A percentile compares a stretch with the other conserved stretches of the same genome.
Evolutionary conservation across 1,140 invertebrate genomes (phyloP).

Genomic region (Microvelia longipes): DNA sequence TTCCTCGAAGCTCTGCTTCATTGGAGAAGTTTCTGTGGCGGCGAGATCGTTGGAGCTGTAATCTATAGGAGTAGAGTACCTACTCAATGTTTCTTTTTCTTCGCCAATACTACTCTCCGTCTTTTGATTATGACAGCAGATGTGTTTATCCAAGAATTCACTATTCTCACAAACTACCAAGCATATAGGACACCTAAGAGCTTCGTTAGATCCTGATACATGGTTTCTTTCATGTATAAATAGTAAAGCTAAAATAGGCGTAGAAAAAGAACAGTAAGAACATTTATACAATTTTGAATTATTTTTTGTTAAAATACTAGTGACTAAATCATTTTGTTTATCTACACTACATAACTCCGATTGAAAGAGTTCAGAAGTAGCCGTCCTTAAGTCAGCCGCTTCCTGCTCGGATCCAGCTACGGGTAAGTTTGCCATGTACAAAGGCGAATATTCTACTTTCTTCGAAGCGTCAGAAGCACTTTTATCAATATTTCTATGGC

Average conservation of each 20-base stretch:
- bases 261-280: conserved; percentile 76
- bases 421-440: neutral
- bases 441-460: conserved; percentile 7
- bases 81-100: neutral
- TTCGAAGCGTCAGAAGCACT: neutral
- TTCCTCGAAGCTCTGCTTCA: neutral
- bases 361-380: conserved; percentile 3
- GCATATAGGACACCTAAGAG: conserved; percentile 42
- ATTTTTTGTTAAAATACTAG: conserved; percentile 4
- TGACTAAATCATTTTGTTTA: conserved; percentile 2
- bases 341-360: neutral
- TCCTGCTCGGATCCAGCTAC: neutral
- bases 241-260: conserved; percentile 69
- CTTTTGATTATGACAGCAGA: neutral
- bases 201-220: conserved; percentile 5
- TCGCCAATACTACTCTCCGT: neutral
- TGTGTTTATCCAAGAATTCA: conserved; percentile 16
- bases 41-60: neutral
- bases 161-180: conserved; percentile 33
- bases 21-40: neutral
- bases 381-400: neutral
- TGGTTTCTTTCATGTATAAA: conserved; percentile 81
- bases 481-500: conserved; percentile 38
- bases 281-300: conserved; percentile 58
- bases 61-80: neutral